A percentile compares a stretch with the other conserved stretches of the same genome.
Conservation (phyloP, 2,113 vertebrate species). For the Trachemys scripta region DNA sequence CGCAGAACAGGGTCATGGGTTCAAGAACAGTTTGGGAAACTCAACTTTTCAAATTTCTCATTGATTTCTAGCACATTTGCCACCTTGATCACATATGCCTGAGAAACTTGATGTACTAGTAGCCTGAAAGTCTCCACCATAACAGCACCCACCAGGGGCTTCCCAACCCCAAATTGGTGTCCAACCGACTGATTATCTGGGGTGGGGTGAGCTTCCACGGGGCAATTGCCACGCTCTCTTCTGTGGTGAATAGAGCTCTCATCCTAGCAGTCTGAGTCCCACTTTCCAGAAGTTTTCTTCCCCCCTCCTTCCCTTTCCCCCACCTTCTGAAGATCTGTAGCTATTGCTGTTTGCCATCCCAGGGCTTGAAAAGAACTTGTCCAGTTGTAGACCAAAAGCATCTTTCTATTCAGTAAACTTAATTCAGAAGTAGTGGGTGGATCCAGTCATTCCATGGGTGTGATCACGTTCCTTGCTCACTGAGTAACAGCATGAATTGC, state of each 20-base stretch:
- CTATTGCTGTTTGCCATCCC: neutral
- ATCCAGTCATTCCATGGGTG: neutral
- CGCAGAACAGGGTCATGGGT: too few relatives aligned
- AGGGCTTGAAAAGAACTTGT: neutral
- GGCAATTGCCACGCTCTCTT: neutral
- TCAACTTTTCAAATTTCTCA: neutral
- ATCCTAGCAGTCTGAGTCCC: neutral
- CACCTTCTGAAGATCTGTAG: too few relatives aligned
- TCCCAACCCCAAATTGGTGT: neutral
- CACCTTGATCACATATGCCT: neutral
- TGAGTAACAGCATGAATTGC: neutral
- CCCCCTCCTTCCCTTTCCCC: neutral
- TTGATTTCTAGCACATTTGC: neutral
- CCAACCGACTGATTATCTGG: neutral
- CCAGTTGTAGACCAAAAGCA: neutral
- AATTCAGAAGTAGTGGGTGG: neutral
- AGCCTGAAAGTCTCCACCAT: neutral
- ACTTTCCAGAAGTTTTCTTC: neutral
- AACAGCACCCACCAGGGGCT: fast-evolving
- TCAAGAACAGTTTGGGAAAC: neutral
- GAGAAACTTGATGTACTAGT: neutral
- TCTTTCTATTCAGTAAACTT: neutral
- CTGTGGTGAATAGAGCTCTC: neutral
- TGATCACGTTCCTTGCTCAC: neutral
- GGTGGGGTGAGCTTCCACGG: neutral